Evolutionary conservation across 2,113 vertebrate species (phyloP).

Genomic region (Elaphurus davidianus): DNA sequence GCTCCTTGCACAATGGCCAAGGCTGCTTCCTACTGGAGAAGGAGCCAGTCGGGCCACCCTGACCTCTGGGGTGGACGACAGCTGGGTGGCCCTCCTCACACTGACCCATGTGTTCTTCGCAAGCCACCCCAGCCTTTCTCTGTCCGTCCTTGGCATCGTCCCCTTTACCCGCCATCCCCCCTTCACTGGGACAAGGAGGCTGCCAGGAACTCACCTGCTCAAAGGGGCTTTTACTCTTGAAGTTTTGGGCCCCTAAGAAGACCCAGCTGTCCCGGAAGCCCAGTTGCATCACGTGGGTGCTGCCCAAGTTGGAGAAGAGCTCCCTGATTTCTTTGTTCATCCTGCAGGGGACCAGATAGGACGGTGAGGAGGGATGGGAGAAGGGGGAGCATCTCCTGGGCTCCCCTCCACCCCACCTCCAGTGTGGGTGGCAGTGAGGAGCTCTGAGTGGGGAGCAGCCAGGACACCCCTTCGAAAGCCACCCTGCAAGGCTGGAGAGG

Average conservation of each 20-base stretch:
- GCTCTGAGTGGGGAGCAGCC: background rate
- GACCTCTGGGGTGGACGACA: background rate
- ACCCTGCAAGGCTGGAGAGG: background rate
- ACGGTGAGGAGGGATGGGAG: rapidly evolving
- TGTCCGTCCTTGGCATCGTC: background rate
- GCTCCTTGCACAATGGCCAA: background rate
- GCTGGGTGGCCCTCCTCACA: background rate
- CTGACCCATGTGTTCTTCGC: background rate
- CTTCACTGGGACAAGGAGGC: background rate
- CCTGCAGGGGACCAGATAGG: slow-evolving; percentile 75
- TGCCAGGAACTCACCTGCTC: slow-evolving; percentile 84
- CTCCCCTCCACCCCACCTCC: background rate
- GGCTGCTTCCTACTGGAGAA: background rate
- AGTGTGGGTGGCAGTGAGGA: rapidly evolving
- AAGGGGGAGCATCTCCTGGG: rapidly evolving
- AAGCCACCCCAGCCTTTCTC: no score
- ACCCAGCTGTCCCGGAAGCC: slow-evolving; percentile 89
- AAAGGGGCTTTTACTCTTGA: slow-evolving; percentile 82
- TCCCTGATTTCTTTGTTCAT: slow-evolving; percentile 83
- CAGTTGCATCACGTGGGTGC: slow-evolving; percentile 80
- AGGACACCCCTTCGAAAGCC: background rate
- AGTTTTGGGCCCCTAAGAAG: slow-evolving; percentile 86
- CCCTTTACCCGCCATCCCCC: no score
- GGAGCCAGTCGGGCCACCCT: background rate
- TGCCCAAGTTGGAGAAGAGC: slow-evolving; percentile 84